phyloP scores from a whole-genome alignment of 2,113 vertebrate species.

The Ailuropoda melanoleuca region DNA sequence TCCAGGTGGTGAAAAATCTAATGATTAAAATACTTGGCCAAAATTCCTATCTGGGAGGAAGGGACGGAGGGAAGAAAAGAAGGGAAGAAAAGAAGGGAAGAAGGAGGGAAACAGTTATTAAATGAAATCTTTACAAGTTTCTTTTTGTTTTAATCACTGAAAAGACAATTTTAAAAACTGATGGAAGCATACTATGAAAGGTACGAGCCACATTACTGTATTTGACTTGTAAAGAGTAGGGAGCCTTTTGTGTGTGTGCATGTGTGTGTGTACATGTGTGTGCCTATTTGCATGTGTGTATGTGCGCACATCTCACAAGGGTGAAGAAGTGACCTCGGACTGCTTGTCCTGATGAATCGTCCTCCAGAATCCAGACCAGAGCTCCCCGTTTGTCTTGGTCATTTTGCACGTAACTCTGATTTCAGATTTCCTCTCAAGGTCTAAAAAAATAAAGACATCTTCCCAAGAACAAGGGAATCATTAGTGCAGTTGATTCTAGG shows the following conservation, averaged over 20 bases:
- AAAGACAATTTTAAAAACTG: not conserved
- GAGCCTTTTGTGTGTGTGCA: not conserved
- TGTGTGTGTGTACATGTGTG: not conserved
- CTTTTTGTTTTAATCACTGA: not conserved
- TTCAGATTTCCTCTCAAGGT: not conserved
- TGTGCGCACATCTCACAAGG: not conserved
- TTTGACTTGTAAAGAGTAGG: not conserved
- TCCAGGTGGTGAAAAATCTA: not conserved
- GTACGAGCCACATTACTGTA: not conserved
- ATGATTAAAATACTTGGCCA: not conserved
- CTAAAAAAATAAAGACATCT: not conserved
- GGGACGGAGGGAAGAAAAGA: not conserved
- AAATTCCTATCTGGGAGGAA: not conserved
- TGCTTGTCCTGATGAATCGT: not conserved
- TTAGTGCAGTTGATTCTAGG: not conserved
- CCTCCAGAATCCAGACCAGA: not conserved
- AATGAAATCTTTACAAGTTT: not conserved
- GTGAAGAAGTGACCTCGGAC: not conserved
- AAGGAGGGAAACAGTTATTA: not conserved
- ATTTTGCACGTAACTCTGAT: not conserved
- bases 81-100: not conserved
- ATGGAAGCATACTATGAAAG: not conserved
- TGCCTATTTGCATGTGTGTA: not conserved
- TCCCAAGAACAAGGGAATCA: not conserved
- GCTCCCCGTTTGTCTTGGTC: not conserved